Percentiles rank a stretch among this genome's conserved stretches.
Conservation (phyloP, 2,888 invertebrate genomes). For the Idaea biselata region DNA sequence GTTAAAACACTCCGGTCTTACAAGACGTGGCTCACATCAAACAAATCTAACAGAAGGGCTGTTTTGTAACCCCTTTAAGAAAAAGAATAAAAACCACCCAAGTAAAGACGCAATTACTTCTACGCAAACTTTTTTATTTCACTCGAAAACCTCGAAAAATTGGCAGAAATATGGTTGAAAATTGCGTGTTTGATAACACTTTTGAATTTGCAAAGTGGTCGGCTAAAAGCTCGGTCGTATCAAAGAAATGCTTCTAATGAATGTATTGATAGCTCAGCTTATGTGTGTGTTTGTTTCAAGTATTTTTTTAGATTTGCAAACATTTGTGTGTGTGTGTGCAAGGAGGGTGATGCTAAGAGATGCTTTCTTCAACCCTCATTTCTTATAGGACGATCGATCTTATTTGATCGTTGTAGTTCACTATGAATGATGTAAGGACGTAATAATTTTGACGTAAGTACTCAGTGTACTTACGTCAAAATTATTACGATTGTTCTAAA, state of each 20-base stretch:
- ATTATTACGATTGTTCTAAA: no score
- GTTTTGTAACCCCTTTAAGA: conserved; percentile 46
- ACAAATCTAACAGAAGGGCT: conserved; percentile 23
- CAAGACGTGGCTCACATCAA: conserved; percentile 27
- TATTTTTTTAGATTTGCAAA: conserved; percentile 68
- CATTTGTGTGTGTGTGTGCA: conserved; percentile 61
- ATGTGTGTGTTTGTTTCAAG: conserved; percentile 60
- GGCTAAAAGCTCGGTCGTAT: conserved; percentile 73
- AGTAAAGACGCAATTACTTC: conserved; percentile 75
- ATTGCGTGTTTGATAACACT: not conserved
- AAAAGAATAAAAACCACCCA: conserved; percentile 59
- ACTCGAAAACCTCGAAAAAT: conserved; percentile 4
- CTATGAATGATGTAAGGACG: not conserved
- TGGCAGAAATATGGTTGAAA: conserved; percentile 13
- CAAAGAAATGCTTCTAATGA: conserved; percentile 80
- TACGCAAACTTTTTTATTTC: conserved; percentile 44
- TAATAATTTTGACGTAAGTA: no score
- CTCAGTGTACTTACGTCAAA: not conserved
- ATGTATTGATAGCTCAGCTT: conserved; percentile 73
- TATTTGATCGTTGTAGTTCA: conserved; percentile 43
- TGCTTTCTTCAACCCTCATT: conserved; percentile 75
- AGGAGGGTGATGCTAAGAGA: conserved; percentile 73
- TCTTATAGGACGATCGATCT: conserved; percentile 56
- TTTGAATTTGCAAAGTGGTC: conserved; percentile 24
- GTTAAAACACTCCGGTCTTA: conserved; percentile 6